These are phyloP conservation scores for Branchellion lobata DNA, from an alignment of 2,888 invertebrate genomes.

Conservation along the genomic window DNA sequence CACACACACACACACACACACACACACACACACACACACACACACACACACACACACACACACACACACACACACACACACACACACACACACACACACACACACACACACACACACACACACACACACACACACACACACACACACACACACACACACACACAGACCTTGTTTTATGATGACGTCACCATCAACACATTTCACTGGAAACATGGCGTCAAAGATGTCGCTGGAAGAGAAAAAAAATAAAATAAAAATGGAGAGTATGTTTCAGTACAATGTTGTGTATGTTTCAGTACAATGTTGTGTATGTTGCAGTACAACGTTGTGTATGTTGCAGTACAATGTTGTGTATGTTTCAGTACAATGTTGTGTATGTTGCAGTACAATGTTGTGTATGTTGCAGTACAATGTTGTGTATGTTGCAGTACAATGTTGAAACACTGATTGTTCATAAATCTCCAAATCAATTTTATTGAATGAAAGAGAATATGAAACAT, in stretches of 20 bases:
- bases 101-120: slow-evolving; percentile 45
- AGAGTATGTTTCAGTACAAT: slow-evolving; percentile 5
- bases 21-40: slow-evolving; percentile 42
- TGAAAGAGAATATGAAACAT: no score
- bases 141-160: slow-evolving; percentile 22
- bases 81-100: slow-evolving; percentile 46
- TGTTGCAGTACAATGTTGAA: no score
- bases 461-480: no score
- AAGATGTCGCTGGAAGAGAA: slow-evolving; percentile 28
- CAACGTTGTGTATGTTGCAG: no score
- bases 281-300: slow-evolving; percentile 10
- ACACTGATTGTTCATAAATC: no score
- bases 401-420: no score
- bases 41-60: slow-evolving; percentile 43
- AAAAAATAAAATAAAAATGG: background rate
- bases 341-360: background rate
- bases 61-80: slow-evolving; percentile 45
- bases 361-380: background rate
- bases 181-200: slow-evolving; percentile 86
- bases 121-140: slow-evolving; percentile 45
- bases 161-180: slow-evolving; percentile 81
- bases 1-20: slow-evolving; percentile 43
- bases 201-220: slow-evolving; percentile 93
- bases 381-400: no score
- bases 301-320: no score